Evolutionary conservation across 1,140 invertebrate genomes (phyloP), one percentile per base, ranked within the genome.

Genomic region (Bathynomus jamesi): DNA sequence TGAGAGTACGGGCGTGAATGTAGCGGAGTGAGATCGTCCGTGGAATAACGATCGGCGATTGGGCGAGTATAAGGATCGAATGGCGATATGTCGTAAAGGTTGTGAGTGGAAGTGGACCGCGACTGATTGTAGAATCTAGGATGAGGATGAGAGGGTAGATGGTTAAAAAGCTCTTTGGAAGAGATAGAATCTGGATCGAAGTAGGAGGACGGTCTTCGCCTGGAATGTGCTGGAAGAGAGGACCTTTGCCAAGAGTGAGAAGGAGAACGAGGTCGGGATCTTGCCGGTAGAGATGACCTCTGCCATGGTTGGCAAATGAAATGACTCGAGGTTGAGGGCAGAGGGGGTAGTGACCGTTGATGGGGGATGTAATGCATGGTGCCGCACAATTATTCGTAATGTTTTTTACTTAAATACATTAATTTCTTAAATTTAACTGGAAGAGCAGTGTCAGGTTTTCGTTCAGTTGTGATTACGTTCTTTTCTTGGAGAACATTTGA

Each of bases 181-280:
- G 40, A 53, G 13, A 11, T 53, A 2, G 40, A 17, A 5, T 53
- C 21, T 11, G 40, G 2, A 3, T 53, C 2, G 40, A 53, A 21
- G 21, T 53, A 53, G 40, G 40, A 53, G 2, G 40, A 3, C 40
- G 67, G 61, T 28, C 67, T 46, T 13, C 28, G 67, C 25, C 67
- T 53, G 21, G 67, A 30, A 29, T 61, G 67, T 21, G 67, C 21
- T 7, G 31, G 67, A 17, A 69, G 67, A 7, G 67, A 69, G 29
- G 67, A 69, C 17, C 67, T 53, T 30, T 69, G 67, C 67, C 67
- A 69, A 24, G 67, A 30, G 13, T 46, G 67, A 53, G 46, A 40
- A 21, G 67, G 40, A 8, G 67, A 69, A 27, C 31, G 67, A 8
- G 67, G 67, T n/a, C 67, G 24, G 27, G 67, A 61, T n/a, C 67